These are phyloP conservation scores for Sebastes hopkinsi DNA, from an alignment of 2,797 vertebrate genomes.

Conservation along the genomic window DNA sequence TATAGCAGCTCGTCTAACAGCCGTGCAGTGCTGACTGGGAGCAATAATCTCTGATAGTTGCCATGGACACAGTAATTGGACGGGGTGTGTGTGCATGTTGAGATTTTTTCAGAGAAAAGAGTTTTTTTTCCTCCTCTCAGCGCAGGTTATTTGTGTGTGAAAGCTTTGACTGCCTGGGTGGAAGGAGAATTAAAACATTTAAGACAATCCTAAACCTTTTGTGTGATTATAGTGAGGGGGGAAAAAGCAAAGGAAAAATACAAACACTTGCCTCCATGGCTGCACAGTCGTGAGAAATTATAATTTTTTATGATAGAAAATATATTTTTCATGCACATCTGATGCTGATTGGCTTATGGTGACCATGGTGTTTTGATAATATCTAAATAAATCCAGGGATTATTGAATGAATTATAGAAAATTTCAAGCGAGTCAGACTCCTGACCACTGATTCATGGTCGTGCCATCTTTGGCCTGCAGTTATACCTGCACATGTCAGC, in stretches of 20 bases:
- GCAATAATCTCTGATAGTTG: constrained; percentile 82
- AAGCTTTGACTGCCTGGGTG: not conserved
- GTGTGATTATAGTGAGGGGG: not conserved
- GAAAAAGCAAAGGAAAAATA: not conserved
- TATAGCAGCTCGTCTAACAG: constrained; percentile 60
- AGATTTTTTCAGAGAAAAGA: constrained; percentile 42
- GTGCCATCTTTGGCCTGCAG: not conserved
- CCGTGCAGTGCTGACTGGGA: constrained; percentile 68
- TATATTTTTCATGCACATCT: not conserved
- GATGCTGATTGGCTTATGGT: not conserved
- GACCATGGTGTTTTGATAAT: not conserved
- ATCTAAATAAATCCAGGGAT: not conserved
- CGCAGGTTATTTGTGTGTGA: not conserved
- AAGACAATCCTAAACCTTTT: not conserved
- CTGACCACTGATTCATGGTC: not conserved
- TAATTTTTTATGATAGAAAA: not conserved
- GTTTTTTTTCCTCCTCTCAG: not conserved
- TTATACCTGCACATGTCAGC: not conserved
- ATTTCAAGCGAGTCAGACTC: not conserved
- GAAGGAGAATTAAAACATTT: not conserved
- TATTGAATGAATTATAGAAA: not conserved
- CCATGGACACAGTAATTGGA: constrained; percentile 80
- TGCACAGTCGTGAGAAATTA: not conserved
- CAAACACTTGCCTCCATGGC: not conserved
- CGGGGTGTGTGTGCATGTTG: constrained; percentile 23